phyloP scores from a whole-genome alignment of 1,140 invertebrate genomes.

The Carposina sasakii region DNA sequence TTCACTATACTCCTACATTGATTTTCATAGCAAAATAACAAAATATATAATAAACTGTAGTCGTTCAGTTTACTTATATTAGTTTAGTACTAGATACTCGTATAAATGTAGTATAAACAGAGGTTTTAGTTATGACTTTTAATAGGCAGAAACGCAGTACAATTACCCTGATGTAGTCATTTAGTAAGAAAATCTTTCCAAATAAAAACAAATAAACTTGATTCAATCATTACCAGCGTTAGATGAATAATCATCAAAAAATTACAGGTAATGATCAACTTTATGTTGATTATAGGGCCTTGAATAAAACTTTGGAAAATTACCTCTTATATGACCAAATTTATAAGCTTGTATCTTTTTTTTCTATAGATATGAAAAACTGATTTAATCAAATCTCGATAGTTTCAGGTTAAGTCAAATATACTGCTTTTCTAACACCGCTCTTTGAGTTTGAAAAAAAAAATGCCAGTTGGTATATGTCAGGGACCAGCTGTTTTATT shows the following conservation, averaged over 20 bases:
- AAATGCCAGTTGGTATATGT: too few relatives aligned
- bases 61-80: neutral
- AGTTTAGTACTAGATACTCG: neutral
- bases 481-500: too few relatives aligned
- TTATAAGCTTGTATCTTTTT: neutral
- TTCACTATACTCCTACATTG: neutral
- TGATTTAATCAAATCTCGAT: neutral
- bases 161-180: neutral
- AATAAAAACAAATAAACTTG: too few relatives aligned
- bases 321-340: neutral
- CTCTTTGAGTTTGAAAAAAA: too few relatives aligned
- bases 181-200: too few relatives aligned
- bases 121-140: neutral
- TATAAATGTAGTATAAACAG: neutral
- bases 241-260: neutral
- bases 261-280: neutral
- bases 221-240: too few relatives aligned
- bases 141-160: neutral
- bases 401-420: neutral
- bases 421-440: neutral
- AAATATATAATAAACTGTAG: neutral
- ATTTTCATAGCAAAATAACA: neutral
- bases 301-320: neutral
- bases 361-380: slow-evolving; percentile 1
- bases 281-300: neutral